phyloP scores from a whole-genome alignment of 2,113 vertebrate species.

The Xenopus tropicalis region UCB_Xtro_10.0 CM004450.2:70477001-70477500 shows the following conservation, averaged over 20 bases:
- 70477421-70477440: not conserved
- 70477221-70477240: too few relatives aligned
- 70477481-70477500: not conserved
- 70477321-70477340: not conserved
- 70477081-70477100: too few relatives aligned
- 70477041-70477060: too few relatives aligned
- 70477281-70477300: slow-evolving; percentile 6
- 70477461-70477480: not conserved
- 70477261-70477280: slow-evolving; percentile 9
- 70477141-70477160: too few relatives aligned
- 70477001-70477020: too few relatives aligned
- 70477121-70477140: too few relatives aligned
- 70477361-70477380: not conserved
- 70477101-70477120: too few relatives aligned
- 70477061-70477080: too few relatives aligned
- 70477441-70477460: not conserved
- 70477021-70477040: too few relatives aligned
- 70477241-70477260: too few relatives aligned
- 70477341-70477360: not conserved
- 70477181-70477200: slow-evolving; percentile 1
- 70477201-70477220: too few relatives aligned
- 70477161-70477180: not conserved
- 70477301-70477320: not conserved
- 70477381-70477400: not conserved
- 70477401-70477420: not conserved